phyloP scores from a whole-genome alignment of 1,140 invertebrate species.

The Drosophila tani region DNA sequence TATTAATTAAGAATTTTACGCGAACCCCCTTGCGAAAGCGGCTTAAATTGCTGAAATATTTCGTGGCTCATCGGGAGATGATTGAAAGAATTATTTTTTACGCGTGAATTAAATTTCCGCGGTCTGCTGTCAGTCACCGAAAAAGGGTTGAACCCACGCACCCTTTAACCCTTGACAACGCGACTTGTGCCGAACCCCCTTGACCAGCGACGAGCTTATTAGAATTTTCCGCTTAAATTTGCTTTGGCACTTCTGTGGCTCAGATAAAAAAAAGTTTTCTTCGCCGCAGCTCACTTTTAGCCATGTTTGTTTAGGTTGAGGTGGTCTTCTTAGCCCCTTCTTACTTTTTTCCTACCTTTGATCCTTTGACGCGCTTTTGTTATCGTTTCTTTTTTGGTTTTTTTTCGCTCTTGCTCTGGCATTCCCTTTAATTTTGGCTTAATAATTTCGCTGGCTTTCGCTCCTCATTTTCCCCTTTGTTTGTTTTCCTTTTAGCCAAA shows the following conservation, averaged over 20 bases:
- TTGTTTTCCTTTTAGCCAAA: constrained; percentile 74
- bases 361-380: constrained; percentile 81
- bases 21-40: constrained; percentile 57
- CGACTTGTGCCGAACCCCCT: constrained; percentile 16
- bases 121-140: constrained; percentile 49
- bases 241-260: constrained; percentile 63
- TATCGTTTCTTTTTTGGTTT: constrained; percentile 37
- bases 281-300: constrained; percentile 41
- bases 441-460: constrained; percentile 61
- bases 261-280: constrained; percentile 57
- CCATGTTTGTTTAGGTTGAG: constrained; percentile 75
- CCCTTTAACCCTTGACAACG: constrained; percentile 23
- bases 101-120: constrained; percentile 81
- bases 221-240: constrained; percentile 83
- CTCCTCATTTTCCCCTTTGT: constrained; percentile 51
- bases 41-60: constrained; percentile 81
- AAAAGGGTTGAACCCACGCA: constrained; percentile 57
- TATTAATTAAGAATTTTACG: constrained; percentile 83
- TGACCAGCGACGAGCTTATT: constrained; percentile 69
- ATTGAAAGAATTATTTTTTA: constrained; percentile 77
- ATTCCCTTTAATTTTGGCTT: constrained; percentile 71
- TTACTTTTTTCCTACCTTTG: constrained; percentile 62
- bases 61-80: constrained; percentile 76
- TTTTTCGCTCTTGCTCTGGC: constrained; percentile 29
- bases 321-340: constrained; percentile 29